Base-by-base conservation (phyloP, 2,113 vertebrate genomes). In the Carassius gibelio region DNA sequence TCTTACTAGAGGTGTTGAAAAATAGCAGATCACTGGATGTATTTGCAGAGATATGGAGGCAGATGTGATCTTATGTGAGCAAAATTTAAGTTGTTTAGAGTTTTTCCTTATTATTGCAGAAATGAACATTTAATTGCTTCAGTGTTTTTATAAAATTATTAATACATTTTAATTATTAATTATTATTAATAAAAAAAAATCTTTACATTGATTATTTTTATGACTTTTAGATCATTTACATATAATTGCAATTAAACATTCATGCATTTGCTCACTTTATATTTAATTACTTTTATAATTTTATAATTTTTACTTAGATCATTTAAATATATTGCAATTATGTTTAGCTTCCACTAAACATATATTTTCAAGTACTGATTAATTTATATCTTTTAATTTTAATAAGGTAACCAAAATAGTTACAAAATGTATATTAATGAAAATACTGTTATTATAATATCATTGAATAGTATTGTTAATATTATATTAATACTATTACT, bases 1-100 rank as follows among this genome's bases (percentile, higher is more conserved):
- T 93, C 94, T 90, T 92, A 93, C 93, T 92, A 94, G 92, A 93
- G 89, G 84, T 91, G 90, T 91, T 72, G 15, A 92, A 87, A 93
- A 93, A 93, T 89, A 88, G 92, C 85, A 90, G 90, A 88, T 91
- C 91, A 93, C 88, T 89, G 90, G 90, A 89, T 93, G 89, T 93
- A 88, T 93, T 89, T 78, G 87, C 91, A 90, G 86, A 91, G 88
- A 90, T 92, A 92, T 66, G 88, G 88, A 91, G 87, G 89, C 42
- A 92, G 93, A 91, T 86, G 84, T 84, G 87, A 88, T 88, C 91
- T 36, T 62, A 66, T 71, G 30, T 82, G 69, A 82, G 21, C 36
- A 45, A 26, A 23, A 38, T 38, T 4, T 4, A 3, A 38, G 36
- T 38, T 59, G 13, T 23, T 77, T 61, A 23, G 2, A 61, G 26